phyloP scores from a whole-genome alignment of 2,113 vertebrate genomes.

The mouse (Mus musculus) region DNA sequence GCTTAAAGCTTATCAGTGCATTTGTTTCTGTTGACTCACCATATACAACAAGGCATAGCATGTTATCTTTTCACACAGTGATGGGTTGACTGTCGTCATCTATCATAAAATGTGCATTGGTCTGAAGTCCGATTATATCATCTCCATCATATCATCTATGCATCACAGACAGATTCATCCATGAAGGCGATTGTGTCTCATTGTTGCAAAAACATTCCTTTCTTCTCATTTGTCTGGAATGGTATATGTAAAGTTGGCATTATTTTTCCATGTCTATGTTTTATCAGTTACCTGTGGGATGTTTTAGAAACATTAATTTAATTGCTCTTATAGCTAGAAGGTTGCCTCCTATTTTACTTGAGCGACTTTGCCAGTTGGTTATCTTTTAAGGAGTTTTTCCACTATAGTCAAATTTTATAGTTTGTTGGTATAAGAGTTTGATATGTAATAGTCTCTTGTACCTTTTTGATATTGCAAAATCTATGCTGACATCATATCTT shows the following conservation, averaged over 20 bases:
- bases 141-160: neutral
- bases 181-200: neutral
- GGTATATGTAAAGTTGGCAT: neutral
- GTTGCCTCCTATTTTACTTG: neutral
- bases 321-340: neutral
- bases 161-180: neutral
- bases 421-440: neutral
- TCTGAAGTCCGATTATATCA: neutral
- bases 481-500: neutral
- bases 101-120: neutral
- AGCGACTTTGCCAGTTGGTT: neutral
- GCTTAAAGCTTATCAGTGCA: neutral
- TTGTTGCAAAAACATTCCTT: neutral
- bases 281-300: neutral
- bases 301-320: neutral
- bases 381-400: neutral
- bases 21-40: neutral
- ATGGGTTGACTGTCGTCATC: neutral
- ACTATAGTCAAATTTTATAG: neutral
- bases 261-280: neutral
- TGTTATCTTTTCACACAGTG: neutral
- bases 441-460: neutral
- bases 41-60: neutral
- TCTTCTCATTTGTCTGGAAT: neutral
- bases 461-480: conserved; percentile 36